phyloP scores from a whole-genome alignment of 2,797 vertebrate species.

The Emys orbicularis region DNA sequence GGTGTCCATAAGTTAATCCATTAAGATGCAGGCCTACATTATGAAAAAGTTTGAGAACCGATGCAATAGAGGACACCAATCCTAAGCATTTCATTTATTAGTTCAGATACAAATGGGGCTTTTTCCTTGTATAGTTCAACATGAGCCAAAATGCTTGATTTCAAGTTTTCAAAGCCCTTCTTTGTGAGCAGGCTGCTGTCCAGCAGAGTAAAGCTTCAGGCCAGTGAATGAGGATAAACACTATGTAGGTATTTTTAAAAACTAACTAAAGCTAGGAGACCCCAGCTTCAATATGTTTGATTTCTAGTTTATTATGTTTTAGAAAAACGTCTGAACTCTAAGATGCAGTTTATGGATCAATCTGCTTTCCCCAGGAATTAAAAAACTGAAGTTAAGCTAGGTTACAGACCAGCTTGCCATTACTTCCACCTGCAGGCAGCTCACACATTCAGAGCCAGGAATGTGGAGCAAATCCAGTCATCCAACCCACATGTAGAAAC shows the following conservation, averaged over 20 bases:
- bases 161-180: background rate
- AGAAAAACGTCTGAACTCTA: background rate
- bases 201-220: background rate
- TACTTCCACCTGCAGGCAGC: background rate
- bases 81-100: background rate
- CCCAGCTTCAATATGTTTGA: background rate
- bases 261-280: too few species aligned
- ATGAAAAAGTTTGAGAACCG: background rate
- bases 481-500: background rate
- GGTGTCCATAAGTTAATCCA: slow-evolving; percentile 8
- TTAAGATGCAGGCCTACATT: background rate
- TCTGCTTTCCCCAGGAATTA: background rate
- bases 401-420: accelerated
- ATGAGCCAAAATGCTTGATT: background rate
- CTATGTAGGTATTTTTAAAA: too few species aligned
- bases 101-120: background rate
- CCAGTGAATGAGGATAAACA: background rate
- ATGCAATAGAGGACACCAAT: background rate
- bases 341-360: background rate
- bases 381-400: background rate
- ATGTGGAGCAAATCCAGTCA: background rate
- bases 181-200: background rate
- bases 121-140: background rate
- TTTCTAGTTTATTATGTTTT: background rate
- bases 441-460: accelerated